These are phyloP conservation scores for Theropithecus gelada DNA, from an alignment of 2,113 vertebrate species.

Conservation along the genomic window DNA sequence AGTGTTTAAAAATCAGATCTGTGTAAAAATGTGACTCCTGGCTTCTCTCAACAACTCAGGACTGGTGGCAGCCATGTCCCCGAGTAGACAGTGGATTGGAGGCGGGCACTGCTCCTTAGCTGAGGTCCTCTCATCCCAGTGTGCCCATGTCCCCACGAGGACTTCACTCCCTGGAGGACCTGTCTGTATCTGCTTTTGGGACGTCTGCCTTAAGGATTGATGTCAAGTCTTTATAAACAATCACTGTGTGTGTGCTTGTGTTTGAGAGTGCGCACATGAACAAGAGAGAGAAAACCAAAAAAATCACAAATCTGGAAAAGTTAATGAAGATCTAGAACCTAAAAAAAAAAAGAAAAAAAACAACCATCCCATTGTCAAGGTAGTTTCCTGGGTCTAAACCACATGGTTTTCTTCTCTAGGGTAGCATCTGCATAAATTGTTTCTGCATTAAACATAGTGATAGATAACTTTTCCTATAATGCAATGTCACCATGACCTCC, in stretches of 20 bases:
- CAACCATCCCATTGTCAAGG: not conserved
- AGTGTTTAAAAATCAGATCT: not conserved
- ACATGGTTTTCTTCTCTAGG: not conserved
- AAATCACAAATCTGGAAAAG: not conserved
- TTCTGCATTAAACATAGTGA: not conserved
- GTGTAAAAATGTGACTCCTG: not conserved
- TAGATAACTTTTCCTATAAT: not conserved
- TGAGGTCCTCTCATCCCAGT: fast-evolving
- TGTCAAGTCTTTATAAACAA: not conserved
- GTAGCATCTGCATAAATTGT: not conserved
- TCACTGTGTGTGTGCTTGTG: not conserved
- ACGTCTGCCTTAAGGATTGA: not conserved
- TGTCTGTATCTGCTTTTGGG: not conserved
- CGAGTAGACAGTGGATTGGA: not conserved
- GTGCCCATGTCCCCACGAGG: not conserved
- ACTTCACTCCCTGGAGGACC: not conserved
- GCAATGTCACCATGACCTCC: not conserved
- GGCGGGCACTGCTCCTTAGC: too few species aligned
- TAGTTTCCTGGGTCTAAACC: not conserved
- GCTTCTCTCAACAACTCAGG: not conserved
- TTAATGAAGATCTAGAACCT: not conserved
- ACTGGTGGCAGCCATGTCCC: not conserved
- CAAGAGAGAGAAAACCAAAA: not conserved
- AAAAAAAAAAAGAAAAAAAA: too few species aligned
- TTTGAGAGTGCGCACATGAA: fast-evolving